Evolutionary conservation across 2,113 vertebrate species (phyloP), one percentile per base, ranked within the genome.

Genomic region (Parotia lawesii): DNA sequence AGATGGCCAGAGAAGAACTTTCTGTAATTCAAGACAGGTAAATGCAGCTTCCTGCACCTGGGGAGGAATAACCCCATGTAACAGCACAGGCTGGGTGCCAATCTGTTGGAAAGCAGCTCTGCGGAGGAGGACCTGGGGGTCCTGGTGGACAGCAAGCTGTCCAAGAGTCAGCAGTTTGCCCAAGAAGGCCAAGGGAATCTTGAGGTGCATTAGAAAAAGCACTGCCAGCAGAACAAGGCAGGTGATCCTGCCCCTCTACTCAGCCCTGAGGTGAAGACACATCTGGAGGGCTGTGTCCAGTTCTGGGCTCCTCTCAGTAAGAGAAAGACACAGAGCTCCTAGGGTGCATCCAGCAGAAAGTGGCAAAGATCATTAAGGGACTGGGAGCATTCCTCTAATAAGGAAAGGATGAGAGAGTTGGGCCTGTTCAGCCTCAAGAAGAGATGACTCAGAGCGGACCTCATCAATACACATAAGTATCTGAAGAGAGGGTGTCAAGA

Each of bases 311-410:
- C 12, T 51, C 33, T 38, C 45, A 66, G 23, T 23, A 22, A 40
- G 72, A 35, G 22, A 28, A 42, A 25, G 19, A 15, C 51, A 73
- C 7, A 19, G 10, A 73, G 28, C 23, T 51, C 33, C 33, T 66
- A 22, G 6, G 24, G 19, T 0, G 0, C 4, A 2, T 58, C 19
- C 33, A 81, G 19, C 3, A 23, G 38, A 66, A 57, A 6, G 3
- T 15, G 0, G n/a, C 12, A 44, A 51, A 57, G 18, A 73, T 15
- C 15, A 73, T 27, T 29, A 57, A 18, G 9, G 12, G 69, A n/a
- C 33, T 38, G 33, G 33, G 4, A 73, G 13, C 4, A 51, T 29
- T 35, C 58, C 15, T 66, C 19, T 45, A 6, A 17, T 3, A 44
- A 53, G 23, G 10, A n/a, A 58, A 66, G 33, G 45, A 33, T 51